Evolutionary conservation across 2,113 vertebrate genomes (phyloP), one percentile per base, ranked within the genome.

Genomic region (Dunckerocampus dactyliophorus): DNA sequence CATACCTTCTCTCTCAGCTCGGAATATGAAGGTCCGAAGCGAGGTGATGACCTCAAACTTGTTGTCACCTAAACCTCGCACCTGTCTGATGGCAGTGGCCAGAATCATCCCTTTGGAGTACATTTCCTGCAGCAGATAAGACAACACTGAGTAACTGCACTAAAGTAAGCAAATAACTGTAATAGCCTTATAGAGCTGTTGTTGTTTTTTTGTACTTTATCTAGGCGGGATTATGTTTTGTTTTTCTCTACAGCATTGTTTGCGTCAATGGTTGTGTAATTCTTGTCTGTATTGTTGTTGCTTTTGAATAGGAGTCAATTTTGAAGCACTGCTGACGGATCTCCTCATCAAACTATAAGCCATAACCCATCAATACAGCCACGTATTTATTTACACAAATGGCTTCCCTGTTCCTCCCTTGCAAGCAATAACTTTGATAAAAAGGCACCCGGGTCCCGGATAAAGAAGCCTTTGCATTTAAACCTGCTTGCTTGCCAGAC

Each of bases 21-120:
- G 92, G 74, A 99, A 99, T 21, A 93, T 88, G 71, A 98, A 97
- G 67, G 91, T 96, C 76, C 96, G 93, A 0, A 94, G 92, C 61
- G 91, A 84, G 49, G 94, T 97, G 79, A 97, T 88, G 34, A 98
- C 90, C 87, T 98, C 96, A 74, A 99, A 95, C 84, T 93, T 96
- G 87, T 93, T 97, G 70, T 99, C 96, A 11, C 95, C 92, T 0
- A 93, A 85, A 74, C 86, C 82, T 68, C 92, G 91, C 54, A 96
- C 86, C 59, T 92, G 85, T 63, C 83, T 87, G 81, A 99, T 62
- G 37, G 93, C 92, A n/a, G 91, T 92, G 11, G 94, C 85, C 47
- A 93, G 89, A 70, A 99, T 92, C 87, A 97, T 92, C 66, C 96
- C 95, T 86, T 96, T 98, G 34, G 96, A 99, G 84, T 97, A 99